Base-by-base conservation (phyloP, 2,888 invertebrate species). In the Nephrocerus scutellatus region DNA sequence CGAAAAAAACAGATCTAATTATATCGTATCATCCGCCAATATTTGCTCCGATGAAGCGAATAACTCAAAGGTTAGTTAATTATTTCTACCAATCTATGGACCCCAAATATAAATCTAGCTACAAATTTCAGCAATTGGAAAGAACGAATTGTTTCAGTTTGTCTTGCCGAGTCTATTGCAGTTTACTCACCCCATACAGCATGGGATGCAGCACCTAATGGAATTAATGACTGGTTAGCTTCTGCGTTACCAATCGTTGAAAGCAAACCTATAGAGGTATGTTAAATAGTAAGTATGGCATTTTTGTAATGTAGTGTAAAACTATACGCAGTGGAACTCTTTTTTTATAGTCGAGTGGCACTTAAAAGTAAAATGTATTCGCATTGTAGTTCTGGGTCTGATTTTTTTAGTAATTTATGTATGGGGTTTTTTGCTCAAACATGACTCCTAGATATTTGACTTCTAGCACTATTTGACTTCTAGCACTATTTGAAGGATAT, bases 21-120 rank as follows among this genome's bases (percentile, higher is more conserved):
- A 73, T 96, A 39, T 84, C 91, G 0, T 96, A 96, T 66, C 96
- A 96, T 72, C 96, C 96, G n/a, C 91, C 91, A 13, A 86, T 96
- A 61, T 96, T 96, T 68, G 72, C 75, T 10, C 80, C 89, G 6
- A 54, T 96, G 36, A 93, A 90, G 60, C 75, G 81, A 23, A 72
- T 96, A 24, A 79, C 82, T 3, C 73, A 88, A 77, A 83, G 76
- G 84, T 86, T 68, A 61, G 54, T 48, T 43, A 15, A 14, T 23
- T 22, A 25, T 40, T 30, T 42, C 33, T 37, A 34, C 14, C 7
- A 7, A 21, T 10, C 28, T 8, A 33, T 16, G 2, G 24, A 20
- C 2, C 2, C n/a, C 12, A 26, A 2, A 23, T 19, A 15, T 19
- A 21, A 30, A 33, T 30, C 40, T 42, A 13, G 24, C 12, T 14